These are phyloP conservation scores for Percopsis transmontana DNA, from an alignment of 2,113 vertebrate genomes.

Conservation along the genomic window DNA sequence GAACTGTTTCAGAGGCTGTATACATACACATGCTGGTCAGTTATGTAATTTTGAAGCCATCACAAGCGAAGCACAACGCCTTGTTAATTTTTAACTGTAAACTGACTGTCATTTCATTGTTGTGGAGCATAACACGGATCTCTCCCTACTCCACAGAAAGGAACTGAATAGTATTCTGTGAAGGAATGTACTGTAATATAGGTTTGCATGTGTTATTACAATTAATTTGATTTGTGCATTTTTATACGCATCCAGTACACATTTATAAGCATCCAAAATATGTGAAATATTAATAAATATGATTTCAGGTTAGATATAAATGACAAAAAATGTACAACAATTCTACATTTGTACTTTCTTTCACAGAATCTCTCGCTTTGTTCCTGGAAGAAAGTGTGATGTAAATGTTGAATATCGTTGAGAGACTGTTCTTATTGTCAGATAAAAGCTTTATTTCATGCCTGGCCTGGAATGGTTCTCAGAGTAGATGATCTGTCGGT, in stretches of 20 bases:
- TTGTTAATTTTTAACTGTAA: no score
- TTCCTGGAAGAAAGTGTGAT: constrained; percentile 34
- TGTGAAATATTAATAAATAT: no score
- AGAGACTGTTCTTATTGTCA: constrained; percentile 43
- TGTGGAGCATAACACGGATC: no score
- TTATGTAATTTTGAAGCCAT: neutral
- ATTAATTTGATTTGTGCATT: no score
- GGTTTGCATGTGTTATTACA: no score
- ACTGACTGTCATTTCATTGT: no score
- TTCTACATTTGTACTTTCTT: constrained; percentile 36
- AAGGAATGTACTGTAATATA: no score
- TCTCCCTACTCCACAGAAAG: no score
- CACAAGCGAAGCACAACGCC: neutral
- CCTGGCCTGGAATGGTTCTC: constrained; percentile 24
- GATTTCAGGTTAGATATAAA: neutral
- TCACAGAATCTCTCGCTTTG: constrained; percentile 30
- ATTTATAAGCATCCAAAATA: no score
- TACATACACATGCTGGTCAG: neutral
- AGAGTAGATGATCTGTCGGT: constrained; percentile 52
- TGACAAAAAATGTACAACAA: no score
- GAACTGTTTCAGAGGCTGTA: neutral
- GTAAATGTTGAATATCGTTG: constrained; percentile 40
- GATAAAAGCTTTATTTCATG: constrained; percentile 63
- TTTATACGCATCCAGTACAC: no score
- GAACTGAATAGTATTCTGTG: no score